Base-by-base conservation (phyloP, 2,797 vertebrate genomes). In the Argentina silus region DNA sequence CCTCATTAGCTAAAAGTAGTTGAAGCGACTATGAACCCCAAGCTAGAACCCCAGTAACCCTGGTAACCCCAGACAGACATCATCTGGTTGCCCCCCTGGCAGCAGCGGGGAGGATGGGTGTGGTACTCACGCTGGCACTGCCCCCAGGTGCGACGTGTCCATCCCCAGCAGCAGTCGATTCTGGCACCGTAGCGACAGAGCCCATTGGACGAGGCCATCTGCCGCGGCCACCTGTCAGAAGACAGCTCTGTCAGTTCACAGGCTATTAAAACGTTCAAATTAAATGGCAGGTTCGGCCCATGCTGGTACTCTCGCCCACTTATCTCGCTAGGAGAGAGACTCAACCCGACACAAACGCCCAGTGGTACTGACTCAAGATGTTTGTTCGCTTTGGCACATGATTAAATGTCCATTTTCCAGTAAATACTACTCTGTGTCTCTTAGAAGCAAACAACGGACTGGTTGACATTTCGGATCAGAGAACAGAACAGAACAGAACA, bases 141-240 rank as follows among this genome's bases (percentile, higher is more conserved):
- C 81, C 96, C 96, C 97, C 97, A 98, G 77, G 97, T 92, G 74
- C 92, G 91, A 0, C 95, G 94, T 0, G 93, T 94, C 97, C 97
- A 99, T 76, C 97, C 98, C 97, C 97, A 99, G 94, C 98, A 99
- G 95, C 98, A 99, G 92, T 98, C 97, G 74, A 97, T 90, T 75
- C 96, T 94, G 77, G 92, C 91, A 4, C 96, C 97, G 21, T 97
- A 99, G 0, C 94, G 96, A 80, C 98, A 99, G 67, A 99, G 90
- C 74, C 98, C 98, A 51, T 89, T 82, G 19, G 97, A 94, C 0
- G 96, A 93, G 62, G 94, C 90, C 80, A 97, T 94, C 80, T 97
- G 98, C 76, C 95, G 93, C 55, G 96, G 94, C 97, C 97, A 99
- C 96, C 98, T 99, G 92, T 77, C 84, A 55, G 84, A 81, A 80